Evolutionary conservation across 1,140 invertebrate species (phyloP).

Genomic region (Ceratitis capitata): DNA sequence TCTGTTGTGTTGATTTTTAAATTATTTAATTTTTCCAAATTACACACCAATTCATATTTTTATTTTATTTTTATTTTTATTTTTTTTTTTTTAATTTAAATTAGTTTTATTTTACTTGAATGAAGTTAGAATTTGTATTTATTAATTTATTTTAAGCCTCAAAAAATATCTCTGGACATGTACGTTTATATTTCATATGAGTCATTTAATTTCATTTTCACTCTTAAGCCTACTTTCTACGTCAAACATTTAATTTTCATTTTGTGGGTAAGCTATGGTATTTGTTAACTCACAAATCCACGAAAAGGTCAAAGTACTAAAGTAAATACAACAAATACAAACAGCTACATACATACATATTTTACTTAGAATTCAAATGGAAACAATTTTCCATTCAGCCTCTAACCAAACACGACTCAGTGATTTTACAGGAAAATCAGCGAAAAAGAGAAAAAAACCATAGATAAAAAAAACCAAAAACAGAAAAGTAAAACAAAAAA

Average conservation of each 20-base stretch:
- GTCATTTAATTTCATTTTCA: slow-evolving; percentile 3
- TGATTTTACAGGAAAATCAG: no score
- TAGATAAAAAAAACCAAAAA: no score
- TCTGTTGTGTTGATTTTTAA: no score
- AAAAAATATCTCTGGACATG: not conserved
- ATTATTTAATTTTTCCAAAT: no score
- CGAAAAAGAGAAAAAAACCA: not conserved
- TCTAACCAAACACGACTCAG: not conserved
- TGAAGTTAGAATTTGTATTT: not conserved
- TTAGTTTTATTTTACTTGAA: no score
- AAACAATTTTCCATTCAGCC: not conserved
- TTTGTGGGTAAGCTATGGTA: not conserved
- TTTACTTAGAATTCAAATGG: not conserved
- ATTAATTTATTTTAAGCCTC: not conserved
- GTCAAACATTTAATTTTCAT: not conserved
- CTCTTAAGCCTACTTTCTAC: not conserved
- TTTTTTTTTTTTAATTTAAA: no score
- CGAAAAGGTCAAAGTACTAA: slow-evolving; percentile 10
- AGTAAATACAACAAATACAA: not conserved
- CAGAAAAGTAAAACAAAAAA: not conserved
- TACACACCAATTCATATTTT: no score
- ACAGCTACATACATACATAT: not conserved
- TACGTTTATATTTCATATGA: not conserved
- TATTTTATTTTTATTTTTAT: no score
- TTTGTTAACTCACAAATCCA: not conserved